A percentile compares a stretch with the other conserved stretches of the same genome.
phyloP scores from a whole-genome alignment of 2,113 vertebrate species.

The Ammodytes dubius region DNA sequence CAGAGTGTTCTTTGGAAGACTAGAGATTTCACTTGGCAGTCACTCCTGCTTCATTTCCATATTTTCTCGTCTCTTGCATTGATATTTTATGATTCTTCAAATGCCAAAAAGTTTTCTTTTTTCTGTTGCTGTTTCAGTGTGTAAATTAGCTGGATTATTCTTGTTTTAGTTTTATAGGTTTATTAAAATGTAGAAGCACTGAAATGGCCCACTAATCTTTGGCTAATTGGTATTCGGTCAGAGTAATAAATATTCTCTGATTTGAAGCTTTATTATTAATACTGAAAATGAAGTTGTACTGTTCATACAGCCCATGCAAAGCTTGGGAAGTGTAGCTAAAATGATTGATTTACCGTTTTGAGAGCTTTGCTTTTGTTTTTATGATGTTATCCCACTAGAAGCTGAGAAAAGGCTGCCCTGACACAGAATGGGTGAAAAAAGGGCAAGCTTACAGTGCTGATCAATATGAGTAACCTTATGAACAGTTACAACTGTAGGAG shows the following conservation, averaged over 20 bases:
- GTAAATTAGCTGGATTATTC: not conserved
- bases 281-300: not conserved
- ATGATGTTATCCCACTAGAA: not conserved
- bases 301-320: not conserved
- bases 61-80: not conserved
- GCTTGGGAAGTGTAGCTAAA: not conserved
- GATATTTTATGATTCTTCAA: not conserved
- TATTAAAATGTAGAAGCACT: not conserved
- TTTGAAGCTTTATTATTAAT: not conserved
- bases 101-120: not conserved
- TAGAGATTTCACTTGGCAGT: not conserved
- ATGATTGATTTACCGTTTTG: not conserved
- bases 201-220: not conserved
- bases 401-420: not conserved
- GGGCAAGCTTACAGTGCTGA: too few relatives aligned
- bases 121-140: not conserved
- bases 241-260: not conserved
- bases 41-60: not conserved
- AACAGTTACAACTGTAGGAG: not conserved
- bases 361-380: constrained; percentile 6
- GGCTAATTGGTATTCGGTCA: not conserved
- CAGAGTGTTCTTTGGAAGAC: not conserved
- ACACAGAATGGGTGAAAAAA: not conserved
- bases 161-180: not conserved
- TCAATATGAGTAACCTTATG: too few relatives aligned